Conservation (phyloP, 1,140 invertebrate genomes). For the Streblospio benedicti region DNA sequence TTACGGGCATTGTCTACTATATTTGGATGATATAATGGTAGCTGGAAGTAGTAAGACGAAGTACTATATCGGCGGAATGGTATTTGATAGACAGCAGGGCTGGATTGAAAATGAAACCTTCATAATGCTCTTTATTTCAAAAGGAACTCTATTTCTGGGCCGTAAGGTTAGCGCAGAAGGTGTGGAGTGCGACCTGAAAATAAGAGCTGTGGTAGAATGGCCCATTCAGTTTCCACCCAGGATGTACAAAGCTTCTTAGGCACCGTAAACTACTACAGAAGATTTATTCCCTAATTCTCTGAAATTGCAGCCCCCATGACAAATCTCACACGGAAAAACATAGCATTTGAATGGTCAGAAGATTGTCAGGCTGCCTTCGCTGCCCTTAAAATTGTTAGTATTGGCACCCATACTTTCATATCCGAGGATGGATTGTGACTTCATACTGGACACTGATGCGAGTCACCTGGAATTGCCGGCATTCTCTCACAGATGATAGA, state of each 20-base stretch:
- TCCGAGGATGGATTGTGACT: slow-evolving; percentile 30
- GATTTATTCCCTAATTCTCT: slow-evolving; percentile 35
- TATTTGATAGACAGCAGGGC: slow-evolving; percentile 40
- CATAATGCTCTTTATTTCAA: slow-evolving; percentile 35
- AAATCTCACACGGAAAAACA: slow-evolving; percentile 7
- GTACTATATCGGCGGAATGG: slow-evolving; percentile 30
- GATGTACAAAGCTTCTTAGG: slow-evolving; percentile 41
- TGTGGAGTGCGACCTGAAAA: slow-evolving; percentile 29
- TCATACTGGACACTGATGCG: slow-evolving; percentile 47
- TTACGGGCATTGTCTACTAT: slow-evolving; percentile 7
- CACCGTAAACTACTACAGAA: slow-evolving; percentile 42
- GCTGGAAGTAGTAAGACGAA: slow-evolving; percentile 37
- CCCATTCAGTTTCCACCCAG: slow-evolving; percentile 32
- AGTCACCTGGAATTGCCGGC: slow-evolving; percentile 40
- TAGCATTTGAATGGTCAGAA: slow-evolving; percentile 3
- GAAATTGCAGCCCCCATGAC: slow-evolving; percentile 8
- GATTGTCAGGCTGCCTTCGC: slow-evolving; percentile 10
- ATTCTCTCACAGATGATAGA: slow-evolving; percentile 41
- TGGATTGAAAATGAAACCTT: slow-evolving; percentile 45
- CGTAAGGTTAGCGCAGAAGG: slow-evolving; percentile 15
- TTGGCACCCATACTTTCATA: slow-evolving; percentile 16
- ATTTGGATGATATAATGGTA: slow-evolving; percentile 9
- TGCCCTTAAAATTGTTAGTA: slow-evolving; percentile 6
- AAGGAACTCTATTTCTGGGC: slow-evolving; percentile 34
- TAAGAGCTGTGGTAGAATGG: slow-evolving; percentile 38